Evolutionary conservation across 2,113 vertebrate genomes (phyloP).

Genomic region (Notothenia rossii): DNA sequence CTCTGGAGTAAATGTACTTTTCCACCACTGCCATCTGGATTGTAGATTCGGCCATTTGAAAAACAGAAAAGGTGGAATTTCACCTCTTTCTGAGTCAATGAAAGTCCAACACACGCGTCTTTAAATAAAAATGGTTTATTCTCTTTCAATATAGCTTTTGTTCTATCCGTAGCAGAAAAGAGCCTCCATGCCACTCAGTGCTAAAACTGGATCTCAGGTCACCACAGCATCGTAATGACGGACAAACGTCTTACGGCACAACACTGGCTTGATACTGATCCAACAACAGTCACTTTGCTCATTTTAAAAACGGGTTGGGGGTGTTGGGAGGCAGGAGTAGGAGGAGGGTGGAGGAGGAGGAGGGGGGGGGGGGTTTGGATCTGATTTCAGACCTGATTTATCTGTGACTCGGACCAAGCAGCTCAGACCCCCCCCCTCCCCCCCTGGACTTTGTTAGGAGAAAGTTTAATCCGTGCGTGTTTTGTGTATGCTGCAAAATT

Average conservation of each 20-base stretch:
- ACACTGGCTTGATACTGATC: slow-evolving; percentile 69
- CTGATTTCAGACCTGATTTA: slow-evolving; percentile 47
- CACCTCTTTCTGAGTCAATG: background rate
- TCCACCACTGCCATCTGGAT: background rate
- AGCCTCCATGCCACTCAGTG: slow-evolving; percentile 82
- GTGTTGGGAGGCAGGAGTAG: background rate
- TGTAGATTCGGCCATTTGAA: background rate
- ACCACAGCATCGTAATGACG: slow-evolving; percentile 69
- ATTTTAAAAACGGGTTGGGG: slow-evolving; percentile 60
- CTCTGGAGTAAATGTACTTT: background rate
- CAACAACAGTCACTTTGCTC: slow-evolving; percentile 75
- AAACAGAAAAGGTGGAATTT: background rate
- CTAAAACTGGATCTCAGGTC: slow-evolving; percentile 79
- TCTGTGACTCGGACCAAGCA: slow-evolving; percentile 55
- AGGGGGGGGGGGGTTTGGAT: slow-evolving; percentile 15
- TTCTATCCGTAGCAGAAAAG: slow-evolving; percentile 83
- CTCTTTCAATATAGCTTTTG: slow-evolving; percentile 85
- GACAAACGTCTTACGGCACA: slow-evolving; percentile 75
- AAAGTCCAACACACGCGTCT: slow-evolving; percentile 24
- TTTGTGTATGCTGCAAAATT: slow-evolving; percentile 69
- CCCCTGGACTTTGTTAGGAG: slow-evolving; percentile 50
- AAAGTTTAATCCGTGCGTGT: slow-evolving; percentile 71
- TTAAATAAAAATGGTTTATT: slow-evolving; percentile 86
- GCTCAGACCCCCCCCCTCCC: slow-evolving; percentile 26
- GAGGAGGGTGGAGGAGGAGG: background rate